Percentiles rank a stretch among this genome's conserved stretches.
Evolutionary conservation across 2,797 vertebrate genomes (phyloP).

Genomic region (Pogoniulus pusillus): DNA sequence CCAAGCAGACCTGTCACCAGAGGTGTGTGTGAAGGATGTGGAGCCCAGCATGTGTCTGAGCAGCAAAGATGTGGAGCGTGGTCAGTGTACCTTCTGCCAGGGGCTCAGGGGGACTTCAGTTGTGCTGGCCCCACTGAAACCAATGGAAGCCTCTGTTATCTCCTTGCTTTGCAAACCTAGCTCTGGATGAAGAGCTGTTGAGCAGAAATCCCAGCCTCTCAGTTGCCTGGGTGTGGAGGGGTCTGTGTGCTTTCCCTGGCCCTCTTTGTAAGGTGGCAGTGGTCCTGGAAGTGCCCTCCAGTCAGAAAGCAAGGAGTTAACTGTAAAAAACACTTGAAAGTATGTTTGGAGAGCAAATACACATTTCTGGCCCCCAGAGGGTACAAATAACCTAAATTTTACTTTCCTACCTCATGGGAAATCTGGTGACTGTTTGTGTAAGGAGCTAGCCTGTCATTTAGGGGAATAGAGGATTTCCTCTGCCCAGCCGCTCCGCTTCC

Average conservation of each 20-base stretch:
- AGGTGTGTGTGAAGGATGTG: not conserved
- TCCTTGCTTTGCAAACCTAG: not conserved
- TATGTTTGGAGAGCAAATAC: constrained; percentile 41
- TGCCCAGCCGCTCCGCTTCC: not conserved
- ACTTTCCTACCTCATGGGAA: not conserved
- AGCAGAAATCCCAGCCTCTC: not conserved
- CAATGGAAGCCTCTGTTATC: not conserved
- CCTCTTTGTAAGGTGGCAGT: accelerated
- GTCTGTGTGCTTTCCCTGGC: not conserved
- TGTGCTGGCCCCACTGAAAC: not conserved
- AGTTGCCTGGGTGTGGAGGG: accelerated
- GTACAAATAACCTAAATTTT: constrained; percentile 15
- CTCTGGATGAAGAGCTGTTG: not conserved
- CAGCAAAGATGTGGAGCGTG: accelerated
- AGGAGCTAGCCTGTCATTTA: not conserved
- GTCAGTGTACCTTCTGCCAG: not conserved
- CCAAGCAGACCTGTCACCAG: not conserved
- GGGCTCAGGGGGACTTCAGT: not conserved
- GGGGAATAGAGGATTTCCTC: not conserved
- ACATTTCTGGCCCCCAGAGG: constrained; percentile 15
- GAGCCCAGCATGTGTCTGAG: not conserved
- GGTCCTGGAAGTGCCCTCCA: not conserved
- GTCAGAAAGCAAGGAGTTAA: constrained; percentile 1
- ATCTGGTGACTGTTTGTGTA: constrained; percentile 6
- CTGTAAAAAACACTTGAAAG: not conserved